These are phyloP conservation scores for Athripsodes cinereus DNA, from an alignment of 2,888 invertebrate genomes.

Conservation along the genomic window DNA sequence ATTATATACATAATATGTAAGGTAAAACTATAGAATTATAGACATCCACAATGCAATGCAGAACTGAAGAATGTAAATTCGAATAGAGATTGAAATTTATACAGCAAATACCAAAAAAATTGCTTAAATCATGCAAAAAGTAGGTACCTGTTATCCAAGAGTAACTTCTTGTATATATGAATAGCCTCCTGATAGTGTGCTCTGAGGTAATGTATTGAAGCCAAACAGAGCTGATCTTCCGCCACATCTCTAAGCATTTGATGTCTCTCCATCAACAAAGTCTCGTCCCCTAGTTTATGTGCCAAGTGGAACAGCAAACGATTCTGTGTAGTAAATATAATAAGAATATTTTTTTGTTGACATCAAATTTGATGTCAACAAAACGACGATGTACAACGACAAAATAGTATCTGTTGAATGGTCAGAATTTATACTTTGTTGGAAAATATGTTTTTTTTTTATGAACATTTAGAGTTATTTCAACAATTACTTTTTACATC, in stretches of 20 bases:
- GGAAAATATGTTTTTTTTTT: too few relatives aligned
- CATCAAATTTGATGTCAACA: neutral
- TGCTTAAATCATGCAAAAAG: too few relatives aligned
- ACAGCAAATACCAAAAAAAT: too few relatives aligned
- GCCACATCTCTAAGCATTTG: conserved; percentile 79
- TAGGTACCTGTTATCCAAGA: conserved; percentile 91
- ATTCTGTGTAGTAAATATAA: conserved; percentile 43
- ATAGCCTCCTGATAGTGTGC: conserved; percentile 98
- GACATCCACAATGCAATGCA: too few relatives aligned
- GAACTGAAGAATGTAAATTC: too few relatives aligned
- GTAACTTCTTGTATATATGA: conserved; percentile 91
- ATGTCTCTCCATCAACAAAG: conserved; percentile 75
- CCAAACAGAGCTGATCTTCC: conserved; percentile 92
- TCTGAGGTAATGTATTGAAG: conserved; percentile 92
- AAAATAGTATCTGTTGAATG: neutral
- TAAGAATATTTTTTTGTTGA: neutral
- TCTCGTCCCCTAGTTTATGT: conserved; percentile 88
- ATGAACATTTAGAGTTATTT: too few relatives aligned
- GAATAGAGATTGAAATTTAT: too few relatives aligned
- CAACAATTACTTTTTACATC: too few relatives aligned
- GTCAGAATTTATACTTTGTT: too few relatives aligned
- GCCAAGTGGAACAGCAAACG: conserved; percentile 88
- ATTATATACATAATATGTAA: too few relatives aligned
- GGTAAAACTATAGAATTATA: too few relatives aligned
- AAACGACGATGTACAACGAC: too few relatives aligned